Evolutionary conservation across 2,797 vertebrate species (phyloP), one percentile per base, ranked within the genome.

Genomic region (Psittacula derbiana): DNA sequence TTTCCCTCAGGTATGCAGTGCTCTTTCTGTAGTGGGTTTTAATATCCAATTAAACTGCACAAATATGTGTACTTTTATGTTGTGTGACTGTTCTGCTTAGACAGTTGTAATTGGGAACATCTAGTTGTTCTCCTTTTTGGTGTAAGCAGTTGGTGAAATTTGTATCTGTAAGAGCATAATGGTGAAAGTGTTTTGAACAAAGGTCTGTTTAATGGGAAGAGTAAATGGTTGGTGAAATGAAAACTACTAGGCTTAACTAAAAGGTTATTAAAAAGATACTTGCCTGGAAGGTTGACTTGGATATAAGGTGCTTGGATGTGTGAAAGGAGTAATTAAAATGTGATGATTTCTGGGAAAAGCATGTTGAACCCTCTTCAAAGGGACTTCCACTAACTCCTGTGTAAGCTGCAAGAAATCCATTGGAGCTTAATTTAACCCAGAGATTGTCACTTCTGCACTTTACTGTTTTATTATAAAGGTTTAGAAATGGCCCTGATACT

Each of bases 221-320:
- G 83, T 73, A 93, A 95, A 93, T 91, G 93, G 58, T 28, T 95
- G 90, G 82, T 95, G 90, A 95, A 95, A 96, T 96, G 78, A 83
- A 84, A 95, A 86, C 65, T 86, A 62, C 80, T 50, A 88, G 69
- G 90, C 86, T 94, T 88, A 91, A 91, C 79, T 62, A 93, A 93
- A 92, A 90, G 70, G 58, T 92, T 95, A 70, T 95, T 94, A 95
- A 84, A 90, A 94, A 90, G 79, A 78, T 43, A 86, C 79, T 92
- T 92, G 61, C 73, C 65, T 81, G 82, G 57, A 79, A 95, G 86
- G 80, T 43, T 92, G 82, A 46, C 79, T 92, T 52, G 69, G 84
- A 64, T 92, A 58, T 80, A 44, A 89, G 94, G 38, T 87, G 72
- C 78, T 86, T 67, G 81, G 46, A 50, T 93, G 50, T 94, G 90